Evolutionary conservation across 2,797 vertebrate genomes (phyloP), one percentile per base, ranked within the genome.

Genomic region (Spatula clypeata): DNA sequence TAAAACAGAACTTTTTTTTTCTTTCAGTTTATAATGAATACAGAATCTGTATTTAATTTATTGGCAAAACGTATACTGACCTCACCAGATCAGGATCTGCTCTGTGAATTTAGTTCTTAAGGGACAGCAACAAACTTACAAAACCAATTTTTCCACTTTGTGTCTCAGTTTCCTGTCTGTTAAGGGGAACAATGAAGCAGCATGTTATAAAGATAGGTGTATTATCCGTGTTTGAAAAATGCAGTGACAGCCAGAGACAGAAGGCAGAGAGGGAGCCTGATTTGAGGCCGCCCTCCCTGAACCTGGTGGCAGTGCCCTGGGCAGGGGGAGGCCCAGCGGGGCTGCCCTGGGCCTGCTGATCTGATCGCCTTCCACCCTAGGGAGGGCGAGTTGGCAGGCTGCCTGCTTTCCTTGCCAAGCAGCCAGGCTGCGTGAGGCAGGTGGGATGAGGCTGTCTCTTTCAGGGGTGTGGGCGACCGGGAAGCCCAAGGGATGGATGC

Each of bases 51-150:
- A 26, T 45, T 86, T 72, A 62, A 70, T 84, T 81, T 90, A 57
- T 79, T 94, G 86, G 82, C 82, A 93, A 70, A 73, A 81, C 53
- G 34, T 69, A 38, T n/a, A 67, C 13, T 88, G 91, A 84, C 45
- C 32, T 86, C 82, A 81, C 31, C 64, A 34, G 73, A 81, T 79
- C 75, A 60, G 73, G 76, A 88, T 70, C 55, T 81, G 34, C 24
- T 73, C 9, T 57, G 31, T 81, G 31, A 88, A 34, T 72, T 81
- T 36, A 31, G 31, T n/a, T 87, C 76, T 79, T 79, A 38, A 31
- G 32, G 60, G 55, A 82, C 79, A 90, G 79, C 79, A 84, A 32
- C 29, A 65, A 94, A 51, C n/a, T 86, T 54, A 20, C n/a, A 54
- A 80, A 86, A 42, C 9, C 15, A 11, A 23, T 71, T 79, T 79